Percentiles rank a stretch among this genome's conserved stretches.
Evolutionary conservation across 1,140 invertebrate genomes (phyloP).

Genomic region (Ooceraea biroi): DNA sequence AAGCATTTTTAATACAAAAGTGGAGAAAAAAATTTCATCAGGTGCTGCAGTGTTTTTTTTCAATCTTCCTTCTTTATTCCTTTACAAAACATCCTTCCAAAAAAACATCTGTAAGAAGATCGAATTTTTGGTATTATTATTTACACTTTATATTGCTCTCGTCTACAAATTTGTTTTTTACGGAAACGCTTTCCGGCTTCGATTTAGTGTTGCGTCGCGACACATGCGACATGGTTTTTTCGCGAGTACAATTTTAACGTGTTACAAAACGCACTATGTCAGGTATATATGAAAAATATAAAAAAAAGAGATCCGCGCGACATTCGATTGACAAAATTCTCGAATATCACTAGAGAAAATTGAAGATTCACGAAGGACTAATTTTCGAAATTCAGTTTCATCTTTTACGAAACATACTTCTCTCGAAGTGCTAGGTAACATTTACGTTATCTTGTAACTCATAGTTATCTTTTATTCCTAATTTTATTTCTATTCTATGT

Average conservation of each 20-base stretch:
- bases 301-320: constrained; percentile 25
- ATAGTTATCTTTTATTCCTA: constrained; percentile 2
- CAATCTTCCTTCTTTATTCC: constrained; percentile 54
- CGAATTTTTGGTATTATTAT: constrained; percentile 34
- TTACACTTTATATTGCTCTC: constrained; percentile 55
- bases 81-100: constrained; percentile 34
- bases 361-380: neutral
- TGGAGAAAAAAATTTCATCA: constrained; percentile 63
- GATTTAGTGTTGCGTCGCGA: constrained; percentile 32
- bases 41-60: constrained; percentile 34
- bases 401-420: neutral
- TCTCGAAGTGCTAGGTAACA: neutral
- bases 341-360: constrained; percentile 12
- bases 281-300: constrained; percentile 45
- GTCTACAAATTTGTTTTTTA: constrained; percentile 37
- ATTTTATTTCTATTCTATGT: neutral
- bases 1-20: constrained; percentile 82
- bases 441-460: no score
- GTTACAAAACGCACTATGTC: constrained; percentile 36
- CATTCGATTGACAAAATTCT: neutral
- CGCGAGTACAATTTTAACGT: constrained; percentile 19
- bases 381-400: constrained; percentile 31
- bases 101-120: constrained; percentile 7
- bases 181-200: constrained; percentile 10
- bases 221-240: neutral